These are phyloP conservation scores for Leucoma salicis DNA, from an alignment of 2,888 invertebrate genomes.

Conservation along the genomic window DNA sequence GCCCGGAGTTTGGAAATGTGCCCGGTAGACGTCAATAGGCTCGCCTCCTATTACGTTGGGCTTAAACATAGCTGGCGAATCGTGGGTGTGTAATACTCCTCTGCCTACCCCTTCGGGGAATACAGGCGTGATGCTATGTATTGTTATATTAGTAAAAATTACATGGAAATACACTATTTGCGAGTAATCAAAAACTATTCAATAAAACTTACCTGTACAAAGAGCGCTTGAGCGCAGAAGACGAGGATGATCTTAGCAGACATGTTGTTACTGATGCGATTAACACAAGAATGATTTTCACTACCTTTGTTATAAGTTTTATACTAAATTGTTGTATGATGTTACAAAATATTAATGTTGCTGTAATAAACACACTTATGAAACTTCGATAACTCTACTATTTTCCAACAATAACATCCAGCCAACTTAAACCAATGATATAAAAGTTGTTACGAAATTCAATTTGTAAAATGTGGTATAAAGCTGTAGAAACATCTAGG, in stretches of 20 bases:
- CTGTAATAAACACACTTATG: background rate
- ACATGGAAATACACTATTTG: background rate
- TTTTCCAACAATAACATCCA: background rate
- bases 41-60: too few relatives aligned
- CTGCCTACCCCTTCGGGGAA: too few relatives aligned
- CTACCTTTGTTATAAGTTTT: background rate
- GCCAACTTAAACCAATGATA: background rate
- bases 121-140: too few relatives aligned
- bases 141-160: too few relatives aligned
- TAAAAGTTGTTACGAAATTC: too few relatives aligned
- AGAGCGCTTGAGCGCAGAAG: slow-evolving; percentile 24
- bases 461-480: too few relatives aligned
- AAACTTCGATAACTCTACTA: background rate
- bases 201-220: slow-evolving; percentile 19
- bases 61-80: too few relatives aligned
- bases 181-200: background rate
- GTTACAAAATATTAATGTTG: background rate
- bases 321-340: background rate
- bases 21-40: too few relatives aligned
- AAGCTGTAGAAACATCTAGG: too few relatives aligned
- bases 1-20: too few relatives aligned
- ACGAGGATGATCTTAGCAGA: slow-evolving; percentile 15
- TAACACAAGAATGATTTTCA: background rate
- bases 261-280: slow-evolving; percentile 2
- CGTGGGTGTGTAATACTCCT: too few relatives aligned